These are phyloP conservation scores for Formica aserva DNA, from an alignment of 2,888 invertebrate genomes.

Conservation along the genomic window DNA sequence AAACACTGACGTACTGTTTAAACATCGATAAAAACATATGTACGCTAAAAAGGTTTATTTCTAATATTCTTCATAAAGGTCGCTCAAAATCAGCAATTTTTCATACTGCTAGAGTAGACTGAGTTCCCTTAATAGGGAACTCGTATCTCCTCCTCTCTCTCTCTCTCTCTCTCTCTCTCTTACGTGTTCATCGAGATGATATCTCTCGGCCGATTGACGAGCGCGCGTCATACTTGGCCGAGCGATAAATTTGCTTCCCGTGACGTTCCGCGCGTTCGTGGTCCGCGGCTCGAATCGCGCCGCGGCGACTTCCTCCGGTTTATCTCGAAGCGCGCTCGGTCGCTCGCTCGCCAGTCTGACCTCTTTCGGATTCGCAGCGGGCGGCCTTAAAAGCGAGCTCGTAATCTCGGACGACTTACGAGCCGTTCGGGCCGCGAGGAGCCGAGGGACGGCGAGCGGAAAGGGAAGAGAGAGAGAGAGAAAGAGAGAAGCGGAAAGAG, in stretches of 20 bases:
- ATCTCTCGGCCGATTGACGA: conserved; percentile 9
- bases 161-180: background rate
- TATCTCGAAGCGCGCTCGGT: conserved; percentile 63
- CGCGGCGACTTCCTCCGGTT: conserved; percentile 56
- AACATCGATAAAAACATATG: too few relatives aligned
- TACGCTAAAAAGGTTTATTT: too few relatives aligned
- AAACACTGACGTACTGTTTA: too few relatives aligned
- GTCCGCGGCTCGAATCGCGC: too few relatives aligned
- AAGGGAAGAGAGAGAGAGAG: conserved; percentile 24
- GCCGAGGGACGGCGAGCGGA: background rate
- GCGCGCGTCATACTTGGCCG: conserved; percentile 43
- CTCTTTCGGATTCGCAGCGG: conserved; percentile 73
- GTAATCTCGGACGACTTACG: conserved; percentile 66
- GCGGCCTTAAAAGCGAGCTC: conserved; percentile 72
- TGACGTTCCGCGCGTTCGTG: conserved; percentile 49
- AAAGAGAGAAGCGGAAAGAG: conserved; percentile 7
- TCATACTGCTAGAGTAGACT: too few relatives aligned
- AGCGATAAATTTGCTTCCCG: conserved; percentile 40
- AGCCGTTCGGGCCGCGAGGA: background rate
- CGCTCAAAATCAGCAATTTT: too few relatives aligned
- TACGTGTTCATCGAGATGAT: background rate
- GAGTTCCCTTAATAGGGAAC: background rate
- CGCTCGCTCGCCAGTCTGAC: conserved; percentile 54
- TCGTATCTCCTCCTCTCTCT: background rate
- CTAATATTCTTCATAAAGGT: too few relatives aligned